Evolutionary conservation across 2,888 invertebrate genomes (phyloP), one percentile per base, ranked within the genome.

Genomic region (Saturnia pavonia): DNA sequence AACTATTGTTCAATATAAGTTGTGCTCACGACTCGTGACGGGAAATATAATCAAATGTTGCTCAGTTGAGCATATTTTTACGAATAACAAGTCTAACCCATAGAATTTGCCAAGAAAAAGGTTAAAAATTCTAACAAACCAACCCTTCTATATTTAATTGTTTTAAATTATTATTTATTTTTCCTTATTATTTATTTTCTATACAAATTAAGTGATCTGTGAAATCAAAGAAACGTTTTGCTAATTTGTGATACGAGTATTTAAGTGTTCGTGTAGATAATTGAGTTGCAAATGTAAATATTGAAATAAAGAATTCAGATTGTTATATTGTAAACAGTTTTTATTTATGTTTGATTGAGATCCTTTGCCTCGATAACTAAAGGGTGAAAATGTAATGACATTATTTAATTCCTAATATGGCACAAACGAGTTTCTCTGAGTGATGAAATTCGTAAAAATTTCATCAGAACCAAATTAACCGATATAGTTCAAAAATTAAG

Each of bases 221-320:
- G 68, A 54, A 54, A 34, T 45, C 34, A 34, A 34, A 34, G 63
- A 63, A 14, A 65, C 25, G 25, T 57, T 57, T 25, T 57, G 25
- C 19, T 40, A 40, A 65, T 40, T 40, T n/a, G 65, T 65, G 65
- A 65, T 40, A 22, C 85, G n/a, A 87, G 85, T 88, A 87, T 88
- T n/a, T 85, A 77, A 74, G 75, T 19, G 74, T 79, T 74, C 82
- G 82, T 82, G 79, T 82, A 81, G 80, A 74, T 73, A 78, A 76
- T n/a, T 78, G 74, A 78, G 84, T 88, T 85, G 82, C 82, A 85
- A 84, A 72, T 87, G 87, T 89, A 88, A 85, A 89, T 87, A 86
- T 78, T 83, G 82, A 86, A 86, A 86, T 78, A 60, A 60, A 60
- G 25, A 60, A 74, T 77, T 77, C 70, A 74, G 76, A 80, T 80